Conservation (phyloP, 2,888 invertebrate species). For the Chydorus sphaericus region DNA sequence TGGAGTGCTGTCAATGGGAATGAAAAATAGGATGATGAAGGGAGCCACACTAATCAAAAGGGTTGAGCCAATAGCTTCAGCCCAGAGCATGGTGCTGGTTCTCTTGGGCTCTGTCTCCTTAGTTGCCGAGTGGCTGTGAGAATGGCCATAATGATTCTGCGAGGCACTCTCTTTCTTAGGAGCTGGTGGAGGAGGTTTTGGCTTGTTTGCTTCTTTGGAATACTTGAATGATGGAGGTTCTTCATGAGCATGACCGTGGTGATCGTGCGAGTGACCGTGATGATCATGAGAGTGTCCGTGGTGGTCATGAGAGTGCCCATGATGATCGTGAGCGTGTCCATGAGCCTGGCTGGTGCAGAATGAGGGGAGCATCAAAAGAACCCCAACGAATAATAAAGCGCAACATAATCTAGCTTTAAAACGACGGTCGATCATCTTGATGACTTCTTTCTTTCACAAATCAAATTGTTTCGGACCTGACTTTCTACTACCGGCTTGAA, state of each 20-base stretch:
- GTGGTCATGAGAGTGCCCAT: constrained; percentile 12
- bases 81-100: constrained; percentile 36
- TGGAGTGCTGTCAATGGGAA: constrained; percentile 74
- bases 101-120: constrained; percentile 12
- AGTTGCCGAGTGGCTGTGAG: constrained; percentile 14
- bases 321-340: constrained; percentile 22
- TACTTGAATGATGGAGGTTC: constrained; percentile 63
- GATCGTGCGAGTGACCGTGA: constrained; percentile 28
- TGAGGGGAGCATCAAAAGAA: constrained; percentile 6
- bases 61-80: constrained; percentile 77
- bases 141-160: constrained; percentile 19
- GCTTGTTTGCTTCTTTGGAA: constrained; percentile 48
- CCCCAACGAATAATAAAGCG: background rate
- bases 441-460: background rate
- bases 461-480: background rate
- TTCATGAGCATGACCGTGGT: constrained; percentile 27
- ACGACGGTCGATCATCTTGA: background rate
- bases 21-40: constrained; percentile 78
- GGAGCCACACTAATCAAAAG: constrained; percentile 88
- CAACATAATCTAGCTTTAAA: background rate
- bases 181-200: constrained; percentile 18
- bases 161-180: constrained; percentile 16
- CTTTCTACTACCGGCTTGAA: background rate
- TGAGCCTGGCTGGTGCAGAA: constrained; percentile 26
- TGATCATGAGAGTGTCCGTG: constrained; percentile 27